Base-by-base conservation (phyloP, 2,113 vertebrate genomes). In the Eulemur macaco region DNA sequence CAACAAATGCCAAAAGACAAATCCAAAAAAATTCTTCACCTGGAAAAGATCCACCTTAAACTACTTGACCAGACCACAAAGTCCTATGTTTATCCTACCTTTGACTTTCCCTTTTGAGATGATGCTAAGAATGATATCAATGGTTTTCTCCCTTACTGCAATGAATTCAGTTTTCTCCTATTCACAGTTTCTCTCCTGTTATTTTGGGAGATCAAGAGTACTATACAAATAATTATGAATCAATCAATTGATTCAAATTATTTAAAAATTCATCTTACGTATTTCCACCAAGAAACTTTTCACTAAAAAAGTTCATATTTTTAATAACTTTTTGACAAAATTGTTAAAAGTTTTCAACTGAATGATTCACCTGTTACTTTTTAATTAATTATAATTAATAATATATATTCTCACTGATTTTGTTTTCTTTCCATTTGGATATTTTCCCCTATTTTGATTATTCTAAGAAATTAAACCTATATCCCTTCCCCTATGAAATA, bases 41-140 rank as follows among this genome's bases (percentile, higher is more conserved):
- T 21, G 77, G 74, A 56, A 64, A 73, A 76, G 14, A 15, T 9
- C 8, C 8, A 50, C 27, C 27, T 27, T 58, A 7, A 89, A 77
- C 9, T 2, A 7, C 1, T 21, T 52, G 6, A 15, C 8, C 6
- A 58, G 14, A 58, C 12, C 0, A 0, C 9, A 17, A 27, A 34
- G 18, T 71, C 71, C 14, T 80, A 13, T 18, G 8, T 17, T 47
- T 81, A 21, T 21, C 4, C 5, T 1, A 39, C 10, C 56, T 81
- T 54, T 80, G 11, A 47, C 1, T 69, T 92, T 63, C 2, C 6
- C 66, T 87, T 90, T 34, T 78, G 50, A 23, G 54, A 92, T 9
- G 18, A 39, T 68, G 23, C 18, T 71, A 94, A 58, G 8, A 83
- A 64, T 31, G 4, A 13, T 1, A 25, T 3, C 39, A 4, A n/a